phyloP scores from a whole-genome alignment of 2,113 vertebrate species.

The Phyllostomus discolor region DNA sequence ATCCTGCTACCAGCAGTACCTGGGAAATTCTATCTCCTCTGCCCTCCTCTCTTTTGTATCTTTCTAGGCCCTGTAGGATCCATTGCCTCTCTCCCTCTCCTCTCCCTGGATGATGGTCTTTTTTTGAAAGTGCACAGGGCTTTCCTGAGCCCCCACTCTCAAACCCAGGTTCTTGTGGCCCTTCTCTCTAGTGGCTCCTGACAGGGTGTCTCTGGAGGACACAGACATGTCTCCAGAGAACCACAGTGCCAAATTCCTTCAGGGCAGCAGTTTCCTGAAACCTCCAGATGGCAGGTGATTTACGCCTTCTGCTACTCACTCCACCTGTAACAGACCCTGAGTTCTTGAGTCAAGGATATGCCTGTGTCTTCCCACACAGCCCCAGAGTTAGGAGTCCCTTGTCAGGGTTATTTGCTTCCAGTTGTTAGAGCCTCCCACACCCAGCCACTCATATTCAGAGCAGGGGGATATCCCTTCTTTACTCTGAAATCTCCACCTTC shows the following conservation, averaged over 20 bases:
- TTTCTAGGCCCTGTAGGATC: constrained; percentile 39
- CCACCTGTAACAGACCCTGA: not conserved
- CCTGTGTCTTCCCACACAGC: not conserved
- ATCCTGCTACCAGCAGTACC: not conserved
- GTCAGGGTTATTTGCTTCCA: not conserved
- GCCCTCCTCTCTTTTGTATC: not conserved
- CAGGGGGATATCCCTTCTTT: not conserved
- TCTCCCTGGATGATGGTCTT: not conserved
- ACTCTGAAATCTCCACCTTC: not conserved
- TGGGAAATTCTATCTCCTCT: not conserved
- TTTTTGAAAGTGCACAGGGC: not conserved
- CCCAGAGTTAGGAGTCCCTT: not conserved
- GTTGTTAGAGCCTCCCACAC: not conserved
- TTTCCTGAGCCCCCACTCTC: not conserved
- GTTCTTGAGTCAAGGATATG: not conserved
- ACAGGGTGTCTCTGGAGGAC: not conserved
- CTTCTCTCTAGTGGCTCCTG: not conserved
- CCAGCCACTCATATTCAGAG: not conserved
- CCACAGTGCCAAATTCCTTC: constrained; percentile 42
- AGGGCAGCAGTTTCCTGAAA: not conserved
- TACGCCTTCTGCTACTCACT: no score
- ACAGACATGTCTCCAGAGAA: not conserved
- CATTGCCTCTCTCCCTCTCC: constrained; percentile 27
- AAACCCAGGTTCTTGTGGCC: constrained; percentile 40
- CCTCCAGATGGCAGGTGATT: not conserved